Evolutionary conservation across 2,113 vertebrate species (phyloP).

Genomic region (Grantiella picta): DNA sequence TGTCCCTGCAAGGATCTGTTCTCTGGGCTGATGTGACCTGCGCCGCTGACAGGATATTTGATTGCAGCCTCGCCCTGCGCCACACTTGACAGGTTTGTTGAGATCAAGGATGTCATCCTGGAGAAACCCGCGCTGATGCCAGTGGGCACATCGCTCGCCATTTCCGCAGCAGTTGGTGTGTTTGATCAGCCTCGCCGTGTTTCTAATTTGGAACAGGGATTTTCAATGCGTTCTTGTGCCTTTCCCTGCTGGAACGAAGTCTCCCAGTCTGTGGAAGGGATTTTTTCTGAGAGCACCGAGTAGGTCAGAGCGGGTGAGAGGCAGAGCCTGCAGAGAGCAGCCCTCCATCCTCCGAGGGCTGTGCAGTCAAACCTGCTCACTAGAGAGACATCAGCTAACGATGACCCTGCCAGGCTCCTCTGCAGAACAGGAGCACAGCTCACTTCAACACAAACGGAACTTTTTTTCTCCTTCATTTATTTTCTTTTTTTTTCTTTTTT

Average conservation of each 20-base stretch:
- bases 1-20: neutral
- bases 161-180: neutral
- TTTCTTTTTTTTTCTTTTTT: neutral
- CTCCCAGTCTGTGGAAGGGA: neutral
- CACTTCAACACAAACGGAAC: neutral
- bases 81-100: neutral
- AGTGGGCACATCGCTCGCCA: neutral
- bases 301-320: fast-evolving
- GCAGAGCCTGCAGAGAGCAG: neutral
- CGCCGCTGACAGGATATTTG: neutral
- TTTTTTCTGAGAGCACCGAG: neutral
- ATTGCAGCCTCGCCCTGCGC: neutral
- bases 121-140: neutral
- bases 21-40: neutral
- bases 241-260: neutral
- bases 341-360: neutral
- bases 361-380: neutral
- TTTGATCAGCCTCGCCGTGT: neutral
- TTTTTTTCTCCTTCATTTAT: too few species aligned
- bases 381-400: fast-evolving
- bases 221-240: fast-evolving
- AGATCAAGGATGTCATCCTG: neutral
- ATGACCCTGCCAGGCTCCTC: neutral
- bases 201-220: neutral
- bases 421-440: neutral